Evolutionary conservation across 2,113 vertebrate genomes (phyloP).

Genomic region (Catagonus wagneri): DNA sequence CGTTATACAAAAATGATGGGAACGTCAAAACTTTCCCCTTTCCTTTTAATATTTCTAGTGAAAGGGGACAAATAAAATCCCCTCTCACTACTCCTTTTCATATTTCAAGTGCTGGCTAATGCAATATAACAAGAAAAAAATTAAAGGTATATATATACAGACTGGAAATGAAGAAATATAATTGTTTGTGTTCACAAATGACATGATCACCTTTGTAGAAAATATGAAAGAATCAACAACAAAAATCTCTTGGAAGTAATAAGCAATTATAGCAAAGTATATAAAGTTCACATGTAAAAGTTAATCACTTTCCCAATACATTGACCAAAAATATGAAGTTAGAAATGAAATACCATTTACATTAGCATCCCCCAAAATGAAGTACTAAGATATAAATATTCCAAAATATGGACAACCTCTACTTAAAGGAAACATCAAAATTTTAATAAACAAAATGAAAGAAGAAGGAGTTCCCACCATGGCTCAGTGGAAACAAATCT

Average conservation of each 20-base stretch:
- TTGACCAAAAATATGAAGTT: background rate
- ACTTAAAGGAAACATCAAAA: background rate
- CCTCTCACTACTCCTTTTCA: background rate
- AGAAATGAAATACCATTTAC: background rate
- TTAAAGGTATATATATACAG: background rate
- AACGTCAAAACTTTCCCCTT: background rate
- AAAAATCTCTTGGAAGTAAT: background rate
- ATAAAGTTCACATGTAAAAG: background rate
- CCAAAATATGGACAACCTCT: background rate
- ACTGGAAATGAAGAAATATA: background rate
- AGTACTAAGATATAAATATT: background rate
- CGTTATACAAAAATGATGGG: background rate
- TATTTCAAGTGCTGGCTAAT: background rate
- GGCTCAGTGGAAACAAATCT: too few relatives aligned
- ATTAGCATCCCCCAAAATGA: background rate
- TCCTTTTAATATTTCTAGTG: background rate
- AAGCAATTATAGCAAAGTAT: background rate
- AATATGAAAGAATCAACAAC: background rate
- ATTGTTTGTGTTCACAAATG: background rate
- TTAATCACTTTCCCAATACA: background rate
- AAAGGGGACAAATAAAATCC: too few relatives aligned
- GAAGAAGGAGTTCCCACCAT: background rate
- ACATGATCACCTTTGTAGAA: background rate
- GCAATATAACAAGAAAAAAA: conserved; percentile 10
- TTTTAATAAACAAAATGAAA: background rate